Conservation (phyloP, 2,888 invertebrate genomes). For the Resseliella maxima region DNA sequence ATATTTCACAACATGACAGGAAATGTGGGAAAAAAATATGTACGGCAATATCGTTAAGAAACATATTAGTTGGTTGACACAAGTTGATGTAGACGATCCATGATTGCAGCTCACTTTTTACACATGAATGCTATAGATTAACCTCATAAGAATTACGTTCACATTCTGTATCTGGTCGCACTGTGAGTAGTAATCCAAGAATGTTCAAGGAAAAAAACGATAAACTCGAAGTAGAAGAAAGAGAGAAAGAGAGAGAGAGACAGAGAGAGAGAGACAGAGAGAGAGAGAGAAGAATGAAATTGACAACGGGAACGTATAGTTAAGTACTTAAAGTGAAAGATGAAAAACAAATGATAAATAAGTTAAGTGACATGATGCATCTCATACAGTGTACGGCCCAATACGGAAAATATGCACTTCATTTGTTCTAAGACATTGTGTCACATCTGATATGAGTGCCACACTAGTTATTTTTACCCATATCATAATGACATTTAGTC, state of each 20-base stretch:
- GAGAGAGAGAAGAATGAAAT: neutral
- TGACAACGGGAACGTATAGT: neutral
- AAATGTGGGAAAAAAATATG: slow-evolving; percentile 32
- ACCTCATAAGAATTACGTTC: neutral
- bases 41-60: neutral
- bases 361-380: neutral
- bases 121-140: slow-evolving; percentile 39
- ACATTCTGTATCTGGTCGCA: neutral
- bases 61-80: slow-evolving; percentile 27
- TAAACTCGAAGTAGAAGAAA: no score
- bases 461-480: slow-evolving; percentile 7
- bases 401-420: slow-evolving; percentile 8
- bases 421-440: slow-evolving; percentile 19
- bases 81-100: slow-evolving; percentile 31
- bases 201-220: no score
- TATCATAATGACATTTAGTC: slow-evolving; percentile 22
- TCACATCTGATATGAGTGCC: slow-evolving; percentile 36
- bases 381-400: neutral
- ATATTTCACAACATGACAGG: slow-evolving; percentile 44
- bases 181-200: neutral
- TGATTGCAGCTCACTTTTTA: neutral
- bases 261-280: neutral
- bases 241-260: neutral
- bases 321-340: slow-evolving; percentile 31
- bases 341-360: slow-evolving; percentile 45